Base-by-base conservation (phyloP, 2,113 vertebrate species). In the Orycteropus afer region DNA sequence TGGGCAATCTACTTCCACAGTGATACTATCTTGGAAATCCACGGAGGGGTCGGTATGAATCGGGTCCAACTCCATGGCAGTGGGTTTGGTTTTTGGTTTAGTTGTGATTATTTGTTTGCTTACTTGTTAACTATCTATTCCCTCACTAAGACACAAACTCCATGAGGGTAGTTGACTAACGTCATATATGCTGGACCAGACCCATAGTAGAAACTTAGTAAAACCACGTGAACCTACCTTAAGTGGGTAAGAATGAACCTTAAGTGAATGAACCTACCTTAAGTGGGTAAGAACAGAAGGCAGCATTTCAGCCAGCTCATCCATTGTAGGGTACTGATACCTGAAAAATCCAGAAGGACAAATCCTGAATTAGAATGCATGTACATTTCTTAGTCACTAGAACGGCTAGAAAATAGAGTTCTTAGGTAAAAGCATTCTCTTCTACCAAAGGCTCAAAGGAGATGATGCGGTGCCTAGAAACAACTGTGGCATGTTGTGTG, bases 241-340 rank as follows among this genome's bases (percentile, higher is more conserved):
- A 99, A 98, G 93, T 99, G 99, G 0, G 98, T 99, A 74, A 99
- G 95, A 93, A 99, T 40, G 37, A 71, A 23, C 37, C 22, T 40
- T 71, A 40, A 40, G 69, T 40, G 34, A 90, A 90, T 49, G 82
- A 81, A 98, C 99, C 98, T 98, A 99, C 99, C 99, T 99, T 55
- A 99, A 98, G 93, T 99, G 99, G 0, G 98, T 99, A 71, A 99
- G 96, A 93, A 99, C 99, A 77, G 99, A 97, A 0, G 99, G 99
- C 93, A 99, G 97, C 99, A 99, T 99, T 98, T 99, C 99, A 34
- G 99, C 99, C 95, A 99, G 98, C 76, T 99, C 99, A 96, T 99
- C 99, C 99, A 99, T 99, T n/a, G 98, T 98, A 53, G 99, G 99
- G 82, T 99, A 99, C 98, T 99, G 99, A 97, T 99, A 99, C 97